Evolutionary conservation across 2,797 vertebrate genomes (phyloP), one percentile per base, ranked within the genome.

Genomic region (Melanotaenia boesemani): DNA sequence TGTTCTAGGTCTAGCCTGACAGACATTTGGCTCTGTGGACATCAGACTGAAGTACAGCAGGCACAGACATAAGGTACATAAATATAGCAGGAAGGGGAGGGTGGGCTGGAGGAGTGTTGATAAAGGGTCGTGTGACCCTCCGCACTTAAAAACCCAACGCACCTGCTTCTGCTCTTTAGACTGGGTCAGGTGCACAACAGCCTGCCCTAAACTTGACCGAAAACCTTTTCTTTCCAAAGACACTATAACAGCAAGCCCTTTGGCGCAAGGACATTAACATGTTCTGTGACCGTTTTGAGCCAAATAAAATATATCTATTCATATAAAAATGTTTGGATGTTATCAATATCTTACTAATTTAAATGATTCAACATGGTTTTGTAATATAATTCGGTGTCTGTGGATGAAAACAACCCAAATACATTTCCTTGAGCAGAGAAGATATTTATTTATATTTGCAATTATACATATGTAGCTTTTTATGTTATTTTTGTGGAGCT

Each of bases 81-180:
- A 72, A 81, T 69, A 82, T 87, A 86, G 68, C 2, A 26, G 48
- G 22, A 18, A 16, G 28, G 56, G 26, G 26, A 5, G 4, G 69
- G 59, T 2, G 62, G 44, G 20, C 0, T 12, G 39, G 11, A 46
- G 60, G 57, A 65, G 77, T 90, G 84, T 90, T 89, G 67, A 88
- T 88, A 80, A 86, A 90, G 69, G 80, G 72, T 71, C 22, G 63
- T 65, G 80, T 86, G 87, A 90, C 80, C 82, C 82, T 85, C 83
- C 54, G 83, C 89, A 90, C 90, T 92, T 92, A 90, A 77, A 85
- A 82, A 37, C 67, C 64, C 15, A 15, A 83, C 36, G 87, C 91
- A 94, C 89, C 90, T 91, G 88, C 82, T 92, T 90, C 74, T 81
- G 82, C 81, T 88, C 87, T 84, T 88, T 74, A 74, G 86, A 79